Base-by-base conservation (phyloP, 2,888 invertebrate species). In the Tuta absoluta region DNA sequence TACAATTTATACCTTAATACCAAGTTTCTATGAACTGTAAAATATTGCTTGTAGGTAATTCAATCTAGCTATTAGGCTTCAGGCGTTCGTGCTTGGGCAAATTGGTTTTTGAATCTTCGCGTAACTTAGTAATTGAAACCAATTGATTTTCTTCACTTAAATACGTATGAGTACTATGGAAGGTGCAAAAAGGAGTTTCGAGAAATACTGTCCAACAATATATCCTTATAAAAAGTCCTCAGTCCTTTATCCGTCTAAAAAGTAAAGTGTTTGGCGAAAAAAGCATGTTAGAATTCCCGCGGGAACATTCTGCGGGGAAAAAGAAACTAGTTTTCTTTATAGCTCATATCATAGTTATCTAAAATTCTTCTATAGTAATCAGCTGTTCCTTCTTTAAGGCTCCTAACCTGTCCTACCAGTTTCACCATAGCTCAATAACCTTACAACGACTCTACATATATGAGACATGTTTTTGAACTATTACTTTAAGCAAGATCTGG, bases 71-170 rank as follows among this genome's bases (percentile, higher is more conserved):
- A 59, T 45, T 57, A 45, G 48, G 60, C 63, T 61, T 63, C 62
- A 49, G 59, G 21, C 56, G 48, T 64, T 67, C 65, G 65, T 65
- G 67, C 65, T 28, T n/a, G 5, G 24, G 49, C 41, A 65, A 67
- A 67, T 67, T 67, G 62, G 38, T 57, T 64, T 65, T 65, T 63
- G 65, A 65, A 60, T 63, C 64, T 62, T 53, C 51, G 24, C 21
- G 4, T 64, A 66, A 66, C 58, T 64, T 62, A 66, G 60, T 64
- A 53, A 62, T 33, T 41, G 38, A 58, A 64, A 19, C 37, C 62
- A 59, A 66, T n/a, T n/a, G n/a, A n/a, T 66, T 64, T 66, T 38
- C 59, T 64, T 19, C 56, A 37, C 14, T 41, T 28, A 28, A 21
- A 21, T n/a, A 45, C 45, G 45, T 45, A n/a, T 45, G 1, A 5